Evolutionary conservation across 2,113 vertebrate species (phyloP).

Genomic region (Tapirus terrestris): DNA sequence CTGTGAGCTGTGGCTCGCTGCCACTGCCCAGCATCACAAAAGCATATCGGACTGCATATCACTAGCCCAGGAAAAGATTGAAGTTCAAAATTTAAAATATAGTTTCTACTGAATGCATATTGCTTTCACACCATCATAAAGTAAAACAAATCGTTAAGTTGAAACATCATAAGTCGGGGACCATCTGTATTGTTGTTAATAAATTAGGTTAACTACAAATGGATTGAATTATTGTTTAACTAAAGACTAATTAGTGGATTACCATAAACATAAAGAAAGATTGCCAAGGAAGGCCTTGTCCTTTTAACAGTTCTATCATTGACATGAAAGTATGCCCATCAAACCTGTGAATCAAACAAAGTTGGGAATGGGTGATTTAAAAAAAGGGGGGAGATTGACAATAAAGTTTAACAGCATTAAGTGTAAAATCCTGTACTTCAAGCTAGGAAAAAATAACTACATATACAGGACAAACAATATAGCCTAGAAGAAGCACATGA

Average conservation of each 20-base stretch:
- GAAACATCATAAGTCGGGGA: too few relatives aligned
- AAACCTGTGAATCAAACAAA: slow-evolving; percentile 18
- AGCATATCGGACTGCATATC: too few relatives aligned
- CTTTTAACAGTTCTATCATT: not conserved
- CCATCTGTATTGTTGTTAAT: not conserved
- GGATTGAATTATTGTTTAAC: not conserved
- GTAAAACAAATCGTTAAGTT: too few relatives aligned
- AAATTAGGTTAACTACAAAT: slow-evolving; percentile 21
- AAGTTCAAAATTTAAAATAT: too few relatives aligned
- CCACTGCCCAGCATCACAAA: too few relatives aligned
- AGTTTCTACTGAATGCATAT: too few relatives aligned
- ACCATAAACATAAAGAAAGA: slow-evolving; percentile 8
- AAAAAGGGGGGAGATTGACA: not conserved
- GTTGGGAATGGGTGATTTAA: not conserved
- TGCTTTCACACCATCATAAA: too few relatives aligned
- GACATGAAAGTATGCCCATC: not conserved
- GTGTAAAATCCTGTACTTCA: not conserved
- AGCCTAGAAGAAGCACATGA: not conserved
- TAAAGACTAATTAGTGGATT: not conserved
- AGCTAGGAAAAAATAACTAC: not conserved
- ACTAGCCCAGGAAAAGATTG: too few relatives aligned
- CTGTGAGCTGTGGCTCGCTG: too few relatives aligned
- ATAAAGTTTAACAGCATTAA: slow-evolving; percentile 20
- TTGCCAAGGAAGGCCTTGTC: not conserved
- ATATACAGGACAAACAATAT: not conserved